phyloP scores from a whole-genome alignment of 1,140 invertebrate species.

The Hyposmocoma kahamanoa region DNA sequence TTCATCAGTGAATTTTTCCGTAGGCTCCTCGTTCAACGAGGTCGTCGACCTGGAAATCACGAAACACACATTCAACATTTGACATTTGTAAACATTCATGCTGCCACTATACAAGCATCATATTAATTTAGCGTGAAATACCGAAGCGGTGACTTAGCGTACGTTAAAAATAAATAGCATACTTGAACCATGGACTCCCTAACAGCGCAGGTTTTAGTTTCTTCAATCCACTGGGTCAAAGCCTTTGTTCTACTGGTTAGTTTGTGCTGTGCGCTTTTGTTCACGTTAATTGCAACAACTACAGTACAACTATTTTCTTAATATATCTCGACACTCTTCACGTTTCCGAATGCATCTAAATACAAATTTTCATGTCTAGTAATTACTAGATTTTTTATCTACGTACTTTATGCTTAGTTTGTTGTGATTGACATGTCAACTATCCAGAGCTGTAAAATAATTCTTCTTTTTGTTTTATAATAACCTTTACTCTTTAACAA shows the following conservation, averaged over 20 bases:
- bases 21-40: not conserved
- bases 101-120: conserved; percentile 11
- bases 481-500: no score
- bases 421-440: not conserved
- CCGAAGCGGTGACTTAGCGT: conserved; percentile 21
- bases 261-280: conserved; percentile 22
- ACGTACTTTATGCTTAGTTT: not conserved
- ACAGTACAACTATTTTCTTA: no score
- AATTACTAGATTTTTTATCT: not conserved
- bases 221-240: conserved; percentile 12
- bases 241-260: conserved; percentile 36
- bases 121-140: conserved; percentile 32
- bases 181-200: conserved; percentile 38
- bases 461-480: no score
- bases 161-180: conserved; percentile 27
- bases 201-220: conserved; percentile 7
- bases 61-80: not conserved
- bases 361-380: not conserved
- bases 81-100: not conserved
- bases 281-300: no score
- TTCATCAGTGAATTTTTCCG: conserved; percentile 9
- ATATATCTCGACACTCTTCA: not conserved
- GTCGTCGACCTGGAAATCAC: not conserved
- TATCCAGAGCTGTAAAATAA: not conserved
- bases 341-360: not conserved